Evolutionary conservation across 2,888 invertebrate genomes (phyloP).

Genomic region (Drosophila seclusa): DNA sequence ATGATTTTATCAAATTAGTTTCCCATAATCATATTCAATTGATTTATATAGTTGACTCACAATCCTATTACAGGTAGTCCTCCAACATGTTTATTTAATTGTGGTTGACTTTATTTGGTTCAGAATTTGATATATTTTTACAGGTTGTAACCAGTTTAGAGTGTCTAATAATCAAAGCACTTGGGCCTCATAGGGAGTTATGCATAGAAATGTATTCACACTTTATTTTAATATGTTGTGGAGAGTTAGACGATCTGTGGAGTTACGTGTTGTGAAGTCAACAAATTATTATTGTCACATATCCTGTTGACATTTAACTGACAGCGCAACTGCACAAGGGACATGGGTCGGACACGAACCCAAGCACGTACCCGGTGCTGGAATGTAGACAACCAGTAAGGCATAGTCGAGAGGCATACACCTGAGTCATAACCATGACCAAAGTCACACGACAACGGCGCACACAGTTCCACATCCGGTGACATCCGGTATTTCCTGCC

Average conservation of each 20-base stretch:
- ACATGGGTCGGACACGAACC: conserved; percentile 30
- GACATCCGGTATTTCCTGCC: conserved; percentile 78
- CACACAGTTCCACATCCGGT: conserved; percentile 73
- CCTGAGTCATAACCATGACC: conserved; percentile 77
- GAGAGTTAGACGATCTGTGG: not conserved
- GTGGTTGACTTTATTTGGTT: not conserved
- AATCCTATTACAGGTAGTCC: not conserved
- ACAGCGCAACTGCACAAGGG: conserved; percentile 65
- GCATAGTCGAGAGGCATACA: conserved; percentile 50
- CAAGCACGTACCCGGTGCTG: not conserved
- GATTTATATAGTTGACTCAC: not conserved
- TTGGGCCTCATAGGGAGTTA: not conserved
- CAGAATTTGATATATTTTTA: not conserved
- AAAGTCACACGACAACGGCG: conserved; percentile 71
- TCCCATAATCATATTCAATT: not conserved
- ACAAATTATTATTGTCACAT: conserved; percentile 73
- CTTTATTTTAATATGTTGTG: not conserved
- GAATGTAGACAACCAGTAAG: conserved; percentile 10
- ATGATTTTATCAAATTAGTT: not conserved
- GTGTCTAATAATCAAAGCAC: not conserved
- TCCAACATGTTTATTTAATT: not conserved
- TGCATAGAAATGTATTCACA: not conserved
- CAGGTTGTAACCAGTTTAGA: not conserved
- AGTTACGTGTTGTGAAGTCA: conserved; percentile 36
- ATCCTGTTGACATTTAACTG: conserved; percentile 72